Base-by-base conservation (phyloP, 2,888 invertebrate species). In the Julus scanicus region DNA sequence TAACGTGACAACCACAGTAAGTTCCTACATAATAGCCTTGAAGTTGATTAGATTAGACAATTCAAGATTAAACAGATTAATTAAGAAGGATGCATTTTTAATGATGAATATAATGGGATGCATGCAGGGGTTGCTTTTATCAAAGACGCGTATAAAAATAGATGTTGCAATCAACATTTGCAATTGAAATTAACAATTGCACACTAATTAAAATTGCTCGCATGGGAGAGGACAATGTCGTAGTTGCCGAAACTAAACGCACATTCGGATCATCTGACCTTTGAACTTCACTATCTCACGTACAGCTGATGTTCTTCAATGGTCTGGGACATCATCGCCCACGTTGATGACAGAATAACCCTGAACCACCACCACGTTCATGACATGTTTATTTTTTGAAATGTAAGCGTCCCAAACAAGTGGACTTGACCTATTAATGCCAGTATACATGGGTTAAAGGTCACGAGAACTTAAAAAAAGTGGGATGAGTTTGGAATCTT, bases 91-190 rank as follows among this genome's bases (percentile, higher is more conserved):
- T 80, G 80, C 29, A 80, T 13, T 80, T 80, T 80, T 80, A 80
- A 80, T 80, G 80, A 80, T 13, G 80, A 80, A 80, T 37, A 80
- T 80, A 80, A 80, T 80, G 80, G 80, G 80, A 80, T 80, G 37
- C 80, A 13, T 80, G 37, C 29, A 80, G 13, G 80, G 80, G 37
- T 37, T 37, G 80, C 37, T 80, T 80, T 80, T 80, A 80, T 80
- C 80, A 29, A 13, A 80, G 80, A 80, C 37, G 29, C 13, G 80
- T 13, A 1, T 13, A 80, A 80, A 80, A 80, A 11, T 37, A 80
- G 11, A 11, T 37, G 37, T 80, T 13, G 80, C 80, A 80, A 80
- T 80, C 80, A 13, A 37, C 80, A 80, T 80, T 80, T 37, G 29
- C 37, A 80, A 80, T 37, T 80, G 29, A 80, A 80, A 37, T 37